phyloP scores from a whole-genome alignment of 2,888 invertebrate species.

The Chironomus riparius region DNA sequence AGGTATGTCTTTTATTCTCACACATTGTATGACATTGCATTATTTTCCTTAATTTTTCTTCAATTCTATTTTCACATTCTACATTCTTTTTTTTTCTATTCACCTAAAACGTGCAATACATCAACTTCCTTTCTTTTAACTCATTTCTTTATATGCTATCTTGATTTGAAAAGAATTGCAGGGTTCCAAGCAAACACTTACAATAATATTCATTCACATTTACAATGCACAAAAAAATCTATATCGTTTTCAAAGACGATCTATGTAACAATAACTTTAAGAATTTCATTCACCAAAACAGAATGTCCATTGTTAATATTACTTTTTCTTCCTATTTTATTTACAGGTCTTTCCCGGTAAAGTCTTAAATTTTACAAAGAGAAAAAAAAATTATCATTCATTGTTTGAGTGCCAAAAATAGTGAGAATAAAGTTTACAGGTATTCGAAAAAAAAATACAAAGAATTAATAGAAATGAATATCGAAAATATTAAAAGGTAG shows the following conservation, averaged over 20 bases:
- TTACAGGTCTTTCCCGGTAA: slow-evolving; percentile 24
- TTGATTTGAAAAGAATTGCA: slow-evolving; percentile 16
- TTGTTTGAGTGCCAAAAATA: slow-evolving; percentile 4
- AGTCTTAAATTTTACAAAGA: neutral
- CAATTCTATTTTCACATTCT: neutral
- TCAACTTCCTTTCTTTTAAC: slow-evolving; percentile 18
- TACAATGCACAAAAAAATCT: neutral
- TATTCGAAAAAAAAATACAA: neutral
- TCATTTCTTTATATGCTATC: neutral
- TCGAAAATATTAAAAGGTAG: slow-evolving; percentile 5
- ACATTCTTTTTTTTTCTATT: neutral
- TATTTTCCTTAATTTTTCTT: neutral
- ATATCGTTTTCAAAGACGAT: slow-evolving; percentile 7
- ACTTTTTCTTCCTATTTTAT: slow-evolving; percentile 13
- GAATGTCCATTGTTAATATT: neutral
- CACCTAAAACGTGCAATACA: slow-evolving; percentile 18
- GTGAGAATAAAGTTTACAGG: neutral
- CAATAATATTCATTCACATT: neutral
- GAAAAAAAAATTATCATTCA: slow-evolving; percentile 14
- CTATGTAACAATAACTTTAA: neutral
- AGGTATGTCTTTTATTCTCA: neutral
- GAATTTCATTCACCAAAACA: slow-evolving; percentile 20
- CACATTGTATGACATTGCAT: slow-evolving; percentile 12
- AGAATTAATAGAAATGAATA: too few species aligned
- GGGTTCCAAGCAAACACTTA: slow-evolving; percentile 16